Evolutionary conservation across 2,113 vertebrate genomes (phyloP).

Genomic region (Bujurquina vittata): DNA sequence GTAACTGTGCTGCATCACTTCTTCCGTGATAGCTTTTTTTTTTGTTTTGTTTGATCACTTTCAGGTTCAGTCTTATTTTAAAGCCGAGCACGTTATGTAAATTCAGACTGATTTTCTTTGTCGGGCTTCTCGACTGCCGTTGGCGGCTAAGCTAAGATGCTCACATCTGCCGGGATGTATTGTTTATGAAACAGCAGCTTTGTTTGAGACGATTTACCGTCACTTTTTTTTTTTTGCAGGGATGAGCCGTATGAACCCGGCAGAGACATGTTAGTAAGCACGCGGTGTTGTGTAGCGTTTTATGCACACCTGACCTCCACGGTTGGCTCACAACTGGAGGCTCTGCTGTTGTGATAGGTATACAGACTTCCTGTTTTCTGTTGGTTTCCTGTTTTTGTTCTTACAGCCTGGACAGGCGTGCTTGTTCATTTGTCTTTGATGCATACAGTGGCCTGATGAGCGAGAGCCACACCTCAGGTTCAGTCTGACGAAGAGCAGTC

Average conservation of each 20-base stretch:
- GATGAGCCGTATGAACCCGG: constrained; percentile 20
- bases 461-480: background rate
- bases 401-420: constrained; percentile 55
- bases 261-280: constrained; percentile 26
- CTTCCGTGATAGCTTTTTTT: background rate
- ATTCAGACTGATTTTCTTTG: background rate
- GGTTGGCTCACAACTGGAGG: constrained; percentile 15
- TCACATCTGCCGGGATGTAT: constrained; percentile 18
- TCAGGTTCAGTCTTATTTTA: background rate
- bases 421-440: background rate
- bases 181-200: constrained; percentile 64
- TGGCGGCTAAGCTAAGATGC: constrained; percentile 20
- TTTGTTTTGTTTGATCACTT: background rate
- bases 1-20: constrained; percentile 14
- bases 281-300: background rate
- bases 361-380: constrained; percentile 63
- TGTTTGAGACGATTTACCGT: constrained; percentile 13
- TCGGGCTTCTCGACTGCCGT: background rate
- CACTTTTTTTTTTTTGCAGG: constrained; percentile 4
- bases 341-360: constrained; percentile 19
- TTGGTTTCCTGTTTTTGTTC: constrained; percentile 77
- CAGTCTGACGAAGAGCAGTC: background rate
- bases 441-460: constrained; percentile 3
- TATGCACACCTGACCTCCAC: constrained; percentile 50
- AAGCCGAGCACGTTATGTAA: background rate